Percentiles rank a stretch among this genome's conserved stretches.
Evolutionary conservation across 2,888 invertebrate species (phyloP).

Genomic region (Scrobipalpa costella): DNA sequence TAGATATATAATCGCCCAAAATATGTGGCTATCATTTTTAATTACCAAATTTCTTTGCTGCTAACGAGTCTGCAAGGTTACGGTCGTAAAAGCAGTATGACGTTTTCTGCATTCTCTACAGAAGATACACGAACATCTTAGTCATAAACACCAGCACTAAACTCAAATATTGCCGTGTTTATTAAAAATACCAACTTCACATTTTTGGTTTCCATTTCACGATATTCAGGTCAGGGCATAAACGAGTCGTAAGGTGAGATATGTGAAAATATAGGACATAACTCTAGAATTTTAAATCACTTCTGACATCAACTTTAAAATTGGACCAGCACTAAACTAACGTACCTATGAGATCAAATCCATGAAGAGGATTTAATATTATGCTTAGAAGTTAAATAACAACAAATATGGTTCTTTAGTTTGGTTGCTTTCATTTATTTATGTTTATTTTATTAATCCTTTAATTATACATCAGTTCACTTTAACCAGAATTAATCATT

Average conservation of each 20-base stretch:
- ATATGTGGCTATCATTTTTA: too few relatives aligned
- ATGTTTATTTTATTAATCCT: too few relatives aligned
- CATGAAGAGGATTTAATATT: too few relatives aligned
- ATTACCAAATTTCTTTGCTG: slow-evolving; percentile 35
- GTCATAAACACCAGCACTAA: slow-evolving; percentile 40
- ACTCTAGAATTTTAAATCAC: background rate
- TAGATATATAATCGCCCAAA: too few relatives aligned
- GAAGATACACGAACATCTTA: slow-evolving; percentile 32
- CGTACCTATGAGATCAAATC: too few relatives aligned
- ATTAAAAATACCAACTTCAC: slow-evolving; percentile 18
- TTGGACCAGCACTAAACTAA: too few relatives aligned
- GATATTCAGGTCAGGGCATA: background rate
- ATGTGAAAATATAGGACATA: background rate
- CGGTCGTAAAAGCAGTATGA: slow-evolving; percentile 31
- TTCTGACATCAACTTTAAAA: too few relatives aligned
- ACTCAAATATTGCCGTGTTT: slow-evolving; percentile 26
- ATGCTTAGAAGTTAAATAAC: too few relatives aligned
- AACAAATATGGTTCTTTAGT: too few relatives aligned
- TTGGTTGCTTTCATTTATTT: too few relatives aligned
- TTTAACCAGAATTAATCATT: too few relatives aligned
- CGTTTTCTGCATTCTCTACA: slow-evolving; percentile 24
- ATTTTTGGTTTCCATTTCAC: background rate
- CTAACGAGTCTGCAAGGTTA: slow-evolving; percentile 30
- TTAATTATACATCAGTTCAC: too few relatives aligned
- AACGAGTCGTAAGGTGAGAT: background rate